Evolutionary conservation across 2,113 vertebrate genomes (phyloP), one percentile per base, ranked within the genome.

Genomic region (Pygoscelis adeliae): DNA sequence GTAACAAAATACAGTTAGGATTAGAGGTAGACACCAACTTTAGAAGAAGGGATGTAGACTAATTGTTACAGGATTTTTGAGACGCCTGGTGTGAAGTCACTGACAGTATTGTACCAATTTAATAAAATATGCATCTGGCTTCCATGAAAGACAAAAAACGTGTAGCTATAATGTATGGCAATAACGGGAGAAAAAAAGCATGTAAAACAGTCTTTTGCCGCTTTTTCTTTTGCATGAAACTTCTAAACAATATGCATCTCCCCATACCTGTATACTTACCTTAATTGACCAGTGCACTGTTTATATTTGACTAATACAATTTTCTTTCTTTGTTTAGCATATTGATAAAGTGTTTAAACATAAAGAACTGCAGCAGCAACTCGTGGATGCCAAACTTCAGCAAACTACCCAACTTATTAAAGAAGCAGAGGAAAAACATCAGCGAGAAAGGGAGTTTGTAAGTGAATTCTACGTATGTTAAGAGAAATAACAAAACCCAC

Each of bases 281-380:
- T 80, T 65, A 50, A 8, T 1, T 87, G 44, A 82, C 29, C 46
- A 25, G 22, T 49, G n/a, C 13, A n/a, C 11, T 53, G 2, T 34
- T 69, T 53, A 0, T 77, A 3, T 94, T 81, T 90, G 23, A 79
- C 73, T 69, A 9, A 66, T 7, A 8, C 0, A 3, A 52, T 61
- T 87, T 89, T 90, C 47, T 40, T 70, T 94, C 89, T 92, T 67
- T 44, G 53, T 87, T 19, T 91, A 99, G 99, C 99, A 99, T 87
- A 99, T 99, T 91, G 99, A 99, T 97, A 99, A 99, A 96, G 99
- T 99, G 77, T 99, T 99, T 98, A 99, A 99, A 90, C 99, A 99
- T 97, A 99, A 99, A 97, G 99, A 99, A 94, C 97, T 99, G 44
- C 99, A 99, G 83, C 99, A 99, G 90, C 99, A 99, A 97, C 98